Percentiles rank a stretch among this genome's conserved stretches.
phyloP scores from a whole-genome alignment of 2,888 invertebrate genomes.

The Malthinus flaveolus region DNA sequence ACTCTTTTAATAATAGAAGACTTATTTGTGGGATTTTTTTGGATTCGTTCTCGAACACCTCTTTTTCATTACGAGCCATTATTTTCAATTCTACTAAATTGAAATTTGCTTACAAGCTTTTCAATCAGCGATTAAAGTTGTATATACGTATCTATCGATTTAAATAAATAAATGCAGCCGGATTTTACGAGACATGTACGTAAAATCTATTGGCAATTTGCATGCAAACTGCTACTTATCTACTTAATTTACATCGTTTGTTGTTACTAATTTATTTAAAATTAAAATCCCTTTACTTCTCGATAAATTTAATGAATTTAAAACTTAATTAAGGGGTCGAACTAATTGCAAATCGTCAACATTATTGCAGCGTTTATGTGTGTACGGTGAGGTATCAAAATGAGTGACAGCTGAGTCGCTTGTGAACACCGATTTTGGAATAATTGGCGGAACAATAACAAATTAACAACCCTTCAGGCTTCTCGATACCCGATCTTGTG shows the following conservation, averaged over 20 bases:
- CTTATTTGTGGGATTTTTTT: no score
- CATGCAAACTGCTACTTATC: constrained; percentile 23
- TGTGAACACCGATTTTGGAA: no score
- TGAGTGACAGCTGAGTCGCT: no score
- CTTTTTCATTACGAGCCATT: no score
- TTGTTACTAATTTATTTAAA: constrained; percentile 14
- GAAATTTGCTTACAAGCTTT: background rate
- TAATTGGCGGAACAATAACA: no score
- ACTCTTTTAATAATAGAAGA: no score
- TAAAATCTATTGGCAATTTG: constrained; percentile 18
- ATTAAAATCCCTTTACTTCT: constrained; percentile 15
- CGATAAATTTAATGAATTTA: constrained; percentile 15
- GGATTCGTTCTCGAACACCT: no score
- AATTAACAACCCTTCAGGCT: no score
- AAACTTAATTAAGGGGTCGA: no score
- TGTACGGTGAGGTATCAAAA: no score
- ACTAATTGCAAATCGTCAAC: background rate
- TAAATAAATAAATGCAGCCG: background rate
- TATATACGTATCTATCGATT: constrained; percentile 5
- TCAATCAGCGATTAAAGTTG: constrained; percentile 5
- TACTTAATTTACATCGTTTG: constrained; percentile 11
- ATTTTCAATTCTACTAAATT: constrained; percentile 6
- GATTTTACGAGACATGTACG: constrained; percentile 4
- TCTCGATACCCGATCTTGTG: no score
- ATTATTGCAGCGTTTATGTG: background rate